These are phyloP conservation scores for Lithophane socia DNA, from an alignment of 2,888 invertebrate genomes.

Conservation along the genomic window DNA sequence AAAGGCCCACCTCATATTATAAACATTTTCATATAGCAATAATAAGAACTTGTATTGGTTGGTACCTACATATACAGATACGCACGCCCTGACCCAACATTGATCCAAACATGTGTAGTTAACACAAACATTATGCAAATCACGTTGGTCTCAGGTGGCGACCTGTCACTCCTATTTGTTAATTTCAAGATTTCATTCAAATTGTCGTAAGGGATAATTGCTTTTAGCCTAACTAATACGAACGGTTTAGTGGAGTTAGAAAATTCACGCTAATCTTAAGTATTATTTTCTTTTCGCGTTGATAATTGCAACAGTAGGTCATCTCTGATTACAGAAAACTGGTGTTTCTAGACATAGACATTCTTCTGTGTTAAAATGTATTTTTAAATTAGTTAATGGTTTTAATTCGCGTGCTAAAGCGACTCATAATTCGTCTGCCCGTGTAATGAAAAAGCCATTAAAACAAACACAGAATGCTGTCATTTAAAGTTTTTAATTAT, in stretches of 20 bases:
- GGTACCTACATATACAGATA: neutral
- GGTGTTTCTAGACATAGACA: neutral
- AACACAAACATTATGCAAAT: conserved; percentile 51
- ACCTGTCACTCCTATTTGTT: conserved; percentile 54
- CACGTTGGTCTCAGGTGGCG: conserved; percentile 52
- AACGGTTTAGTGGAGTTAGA: conserved; percentile 4
- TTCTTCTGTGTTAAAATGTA: neutral
- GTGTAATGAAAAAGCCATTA: conserved; percentile 46
- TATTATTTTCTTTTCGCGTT: neutral
- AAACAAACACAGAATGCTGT: conserved; percentile 36
- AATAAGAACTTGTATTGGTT: neutral
- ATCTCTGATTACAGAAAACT: neutral
- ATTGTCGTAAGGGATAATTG: conserved; percentile 42
- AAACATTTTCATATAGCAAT: neutral
- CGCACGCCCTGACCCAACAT: conserved; percentile 29
- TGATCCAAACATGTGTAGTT: conserved; percentile 32
- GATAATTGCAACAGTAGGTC: neutral
- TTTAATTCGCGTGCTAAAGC: conserved; percentile 22
- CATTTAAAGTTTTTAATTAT: conserved; percentile 55
- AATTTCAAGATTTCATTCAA: conserved; percentile 56
- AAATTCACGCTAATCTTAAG: neutral
- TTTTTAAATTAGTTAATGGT: neutral
- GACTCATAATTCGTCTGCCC: neutral
- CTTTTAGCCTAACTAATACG: conserved; percentile 17
- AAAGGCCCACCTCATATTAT: neutral